phyloP scores from a whole-genome alignment of 2,888 invertebrate species.

The Drosophila bunnanda region DNA sequence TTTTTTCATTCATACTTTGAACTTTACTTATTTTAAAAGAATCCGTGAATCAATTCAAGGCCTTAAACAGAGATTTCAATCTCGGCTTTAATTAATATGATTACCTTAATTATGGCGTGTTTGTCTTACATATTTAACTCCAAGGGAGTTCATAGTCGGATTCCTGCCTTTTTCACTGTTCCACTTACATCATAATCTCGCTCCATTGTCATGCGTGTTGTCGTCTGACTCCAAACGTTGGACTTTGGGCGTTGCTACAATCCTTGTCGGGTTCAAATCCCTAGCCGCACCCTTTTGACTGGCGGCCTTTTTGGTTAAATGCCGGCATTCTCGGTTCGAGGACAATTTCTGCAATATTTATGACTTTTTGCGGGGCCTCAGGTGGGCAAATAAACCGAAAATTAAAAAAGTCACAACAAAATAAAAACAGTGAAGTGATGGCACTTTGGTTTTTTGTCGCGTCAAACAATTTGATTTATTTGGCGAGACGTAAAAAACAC shows the following conservation, averaged over 20 bases:
- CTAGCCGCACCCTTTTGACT: conserved; percentile 52
- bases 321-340: conserved; percentile 21
- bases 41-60: no score
- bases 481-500: conserved; percentile 43
- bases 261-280: conserved; percentile 23
- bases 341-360: conserved; percentile 64
- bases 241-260: conserved; percentile 36
- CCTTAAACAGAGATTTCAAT: not conserved
- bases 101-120: not conserved
- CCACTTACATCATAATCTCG: conserved; percentile 29
- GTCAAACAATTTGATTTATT: conserved; percentile 60
- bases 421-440: conserved; percentile 25
- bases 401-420: conserved; percentile 35
- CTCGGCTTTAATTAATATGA: not conserved
- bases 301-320: conserved; percentile 42
- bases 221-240: conserved; percentile 1
- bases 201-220: conserved; percentile 20
- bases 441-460: conserved; percentile 25
- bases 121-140: not conserved
- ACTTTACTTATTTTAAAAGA: not conserved
- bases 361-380: conserved; percentile 50
- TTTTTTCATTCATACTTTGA: not conserved
- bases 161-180: not conserved
- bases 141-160: not conserved
- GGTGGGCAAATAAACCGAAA: conserved; percentile 39